Evolutionary conservation across 2,797 vertebrate genomes (phyloP).

Genomic region (Chrosomus eos): DNA sequence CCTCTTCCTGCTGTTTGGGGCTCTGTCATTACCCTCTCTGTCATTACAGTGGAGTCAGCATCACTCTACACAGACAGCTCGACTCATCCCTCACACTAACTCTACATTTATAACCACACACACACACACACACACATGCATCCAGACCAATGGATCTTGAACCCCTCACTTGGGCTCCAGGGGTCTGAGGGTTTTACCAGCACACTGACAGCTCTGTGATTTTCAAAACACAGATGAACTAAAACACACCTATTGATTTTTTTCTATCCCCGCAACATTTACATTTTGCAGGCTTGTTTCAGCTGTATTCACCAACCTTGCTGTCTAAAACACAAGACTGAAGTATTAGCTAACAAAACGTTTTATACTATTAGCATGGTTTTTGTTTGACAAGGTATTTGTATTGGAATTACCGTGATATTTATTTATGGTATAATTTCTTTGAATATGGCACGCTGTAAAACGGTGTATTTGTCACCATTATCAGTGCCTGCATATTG

Average conservation of each 20-base stretch:
- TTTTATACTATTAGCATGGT: background rate
- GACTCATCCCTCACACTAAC: conserved; percentile 96
- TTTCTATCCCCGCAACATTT: background rate
- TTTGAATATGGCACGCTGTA: background rate
- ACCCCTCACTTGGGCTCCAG: conserved; percentile 23
- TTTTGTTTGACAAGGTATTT: background rate
- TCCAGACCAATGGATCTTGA: conserved; percentile 13
- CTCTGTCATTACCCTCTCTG: conserved; percentile 99
- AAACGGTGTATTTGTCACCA: background rate
- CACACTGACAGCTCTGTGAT: conserved; percentile 31
- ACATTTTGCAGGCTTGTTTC: background rate
- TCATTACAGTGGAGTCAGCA: conserved; percentile 99
- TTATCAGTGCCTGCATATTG: background rate
- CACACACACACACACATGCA: conserved; percentile 69
- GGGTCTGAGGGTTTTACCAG: conserved; percentile 33
- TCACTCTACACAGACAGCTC: conserved; percentile 99
- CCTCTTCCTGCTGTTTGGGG: conserved; percentile 99
- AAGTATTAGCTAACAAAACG: background rate
- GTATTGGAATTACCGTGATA: background rate
- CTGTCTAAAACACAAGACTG: background rate
- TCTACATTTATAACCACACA: conserved; percentile 98
- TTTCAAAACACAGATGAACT: conserved; percentile 35
- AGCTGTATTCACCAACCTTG: background rate
- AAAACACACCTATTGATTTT: conserved; percentile 23
- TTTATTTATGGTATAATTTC: background rate